Percentiles rank a stretch among this genome's conserved stretches.
phyloP scores from a whole-genome alignment of 2,888 invertebrate genomes.

The Hermaeophaga mercurialis region DNA sequence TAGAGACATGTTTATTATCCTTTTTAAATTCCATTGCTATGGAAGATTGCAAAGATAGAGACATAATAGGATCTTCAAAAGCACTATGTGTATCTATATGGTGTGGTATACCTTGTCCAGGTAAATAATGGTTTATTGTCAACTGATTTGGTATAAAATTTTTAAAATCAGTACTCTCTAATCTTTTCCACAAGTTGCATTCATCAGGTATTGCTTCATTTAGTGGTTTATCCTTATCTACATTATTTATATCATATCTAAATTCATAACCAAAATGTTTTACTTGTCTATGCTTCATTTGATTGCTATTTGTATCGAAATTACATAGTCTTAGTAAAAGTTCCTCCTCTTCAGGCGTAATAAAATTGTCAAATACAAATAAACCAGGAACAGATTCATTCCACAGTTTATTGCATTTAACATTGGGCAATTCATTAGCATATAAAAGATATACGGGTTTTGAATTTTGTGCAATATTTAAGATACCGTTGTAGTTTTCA shows the following conservation, averaged over 20 bases:
- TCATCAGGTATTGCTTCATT: slow-evolving; percentile 70
- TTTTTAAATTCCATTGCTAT: slow-evolving; percentile 90
- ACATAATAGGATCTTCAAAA: slow-evolving; percentile 86
- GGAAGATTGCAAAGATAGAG: slow-evolving; percentile 81
- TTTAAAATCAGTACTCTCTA: slow-evolving; percentile 56
- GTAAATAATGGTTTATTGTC: slow-evolving; percentile 81
- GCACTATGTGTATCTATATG: slow-evolving; percentile 96
- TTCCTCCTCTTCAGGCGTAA: slow-evolving; percentile 72
- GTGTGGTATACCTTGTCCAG: slow-evolving; percentile 92
- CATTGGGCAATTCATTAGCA: slow-evolving; percentile 57
- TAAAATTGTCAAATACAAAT: slow-evolving; percentile 71
- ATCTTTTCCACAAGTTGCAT: slow-evolving; percentile 67
- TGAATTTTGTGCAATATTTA: slow-evolving; percentile 63
- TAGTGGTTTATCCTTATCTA: slow-evolving; percentile 73
- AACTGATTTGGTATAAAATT: slow-evolving; percentile 75
- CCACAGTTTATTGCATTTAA: slow-evolving; percentile 47
- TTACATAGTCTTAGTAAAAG: slow-evolving; percentile 60
- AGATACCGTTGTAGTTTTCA: slow-evolving; percentile 64
- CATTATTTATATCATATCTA: slow-evolving; percentile 83
- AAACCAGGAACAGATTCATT: slow-evolving; percentile 69
- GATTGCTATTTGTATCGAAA: slow-evolving; percentile 61
- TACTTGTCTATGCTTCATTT: slow-evolving; percentile 81
- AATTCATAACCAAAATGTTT: slow-evolving; percentile 94
- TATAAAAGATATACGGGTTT: slow-evolving; percentile 70
- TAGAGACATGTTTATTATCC: slow-evolving; percentile 63